Conservation (phyloP, 2,888 invertebrate species). For the Habrosyne pyritoides region DNA sequence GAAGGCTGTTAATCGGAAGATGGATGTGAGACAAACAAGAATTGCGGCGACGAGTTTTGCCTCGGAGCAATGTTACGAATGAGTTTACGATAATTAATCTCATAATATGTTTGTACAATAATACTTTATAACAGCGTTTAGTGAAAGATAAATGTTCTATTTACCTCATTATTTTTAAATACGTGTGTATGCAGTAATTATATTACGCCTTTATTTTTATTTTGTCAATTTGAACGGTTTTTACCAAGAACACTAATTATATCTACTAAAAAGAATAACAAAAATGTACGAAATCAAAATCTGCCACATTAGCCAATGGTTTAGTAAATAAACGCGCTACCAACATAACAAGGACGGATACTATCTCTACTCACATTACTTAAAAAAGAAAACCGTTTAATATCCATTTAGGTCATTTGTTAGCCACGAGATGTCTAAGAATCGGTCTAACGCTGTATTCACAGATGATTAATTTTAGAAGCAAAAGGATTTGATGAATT, state of each 20-base stretch:
- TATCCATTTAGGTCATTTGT: not conserved
- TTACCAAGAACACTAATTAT: too few relatives aligned
- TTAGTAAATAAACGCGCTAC: too few relatives aligned
- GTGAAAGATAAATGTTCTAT: too few relatives aligned
- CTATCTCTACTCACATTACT: too few relatives aligned
- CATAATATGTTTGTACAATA: not conserved
- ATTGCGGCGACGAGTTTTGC: not conserved
- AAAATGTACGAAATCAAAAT: too few relatives aligned
- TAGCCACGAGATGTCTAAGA: not conserved
- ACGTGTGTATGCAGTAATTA: too few relatives aligned
- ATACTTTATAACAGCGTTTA: not conserved
- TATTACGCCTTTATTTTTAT: too few relatives aligned
- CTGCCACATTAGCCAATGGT: too few relatives aligned
- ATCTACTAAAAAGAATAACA: too few relatives aligned
- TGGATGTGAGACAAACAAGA: not conserved
- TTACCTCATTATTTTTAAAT: too few relatives aligned
- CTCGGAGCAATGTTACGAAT: not conserved
- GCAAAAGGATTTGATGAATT: conserved; percentile 33
- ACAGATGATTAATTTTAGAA: conserved; percentile 26
- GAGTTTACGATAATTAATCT: not conserved
- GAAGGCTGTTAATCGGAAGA: not conserved
- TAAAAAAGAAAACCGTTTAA: not conserved
- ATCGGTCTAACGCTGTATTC: not conserved
- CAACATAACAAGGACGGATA: too few relatives aligned
- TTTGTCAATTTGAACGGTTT: too few relatives aligned